These are phyloP conservation scores for Coptotermes formosanus DNA, from an alignment of 1,140 invertebrate genomes.

Conservation along the genomic window DNA sequence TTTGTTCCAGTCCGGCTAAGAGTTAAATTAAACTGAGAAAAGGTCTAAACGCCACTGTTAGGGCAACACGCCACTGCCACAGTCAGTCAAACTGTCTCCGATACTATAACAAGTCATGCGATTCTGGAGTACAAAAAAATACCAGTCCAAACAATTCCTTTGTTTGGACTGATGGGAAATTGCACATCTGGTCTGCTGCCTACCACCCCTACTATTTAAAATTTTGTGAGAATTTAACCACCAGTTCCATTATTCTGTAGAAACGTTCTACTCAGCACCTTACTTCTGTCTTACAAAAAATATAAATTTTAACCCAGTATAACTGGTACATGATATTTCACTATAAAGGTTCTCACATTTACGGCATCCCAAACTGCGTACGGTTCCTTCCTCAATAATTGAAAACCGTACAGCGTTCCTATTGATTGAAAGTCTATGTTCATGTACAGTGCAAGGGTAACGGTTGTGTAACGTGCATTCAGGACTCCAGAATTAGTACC, in stretches of 20 bases:
- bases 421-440: neutral
- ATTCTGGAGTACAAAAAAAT: neutral
- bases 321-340: neutral
- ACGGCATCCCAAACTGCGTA: neutral
- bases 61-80: too few species aligned
- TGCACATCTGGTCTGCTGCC: neutral
- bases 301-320: neutral
- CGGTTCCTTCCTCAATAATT: neutral
- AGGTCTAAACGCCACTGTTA: too few species aligned
- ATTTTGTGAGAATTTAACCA: neutral
- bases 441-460: too few species aligned
- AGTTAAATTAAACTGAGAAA: too few species aligned
- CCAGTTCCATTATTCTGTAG: neutral
- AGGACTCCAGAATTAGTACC: too few species aligned
- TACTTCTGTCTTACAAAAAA: neutral
- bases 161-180: neutral
- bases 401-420: neutral
- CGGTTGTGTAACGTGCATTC: too few species aligned
- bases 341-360: neutral
- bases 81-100: too few species aligned
- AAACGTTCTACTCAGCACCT: neutral
- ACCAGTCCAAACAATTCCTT: neutral
- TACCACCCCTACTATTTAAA: neutral
- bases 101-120: neutral
- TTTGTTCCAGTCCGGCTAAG: too few species aligned